These are phyloP conservation scores for Helostoma temminkii DNA, from an alignment of 2,797 vertebrate species.

Conservation along the genomic window DNA sequence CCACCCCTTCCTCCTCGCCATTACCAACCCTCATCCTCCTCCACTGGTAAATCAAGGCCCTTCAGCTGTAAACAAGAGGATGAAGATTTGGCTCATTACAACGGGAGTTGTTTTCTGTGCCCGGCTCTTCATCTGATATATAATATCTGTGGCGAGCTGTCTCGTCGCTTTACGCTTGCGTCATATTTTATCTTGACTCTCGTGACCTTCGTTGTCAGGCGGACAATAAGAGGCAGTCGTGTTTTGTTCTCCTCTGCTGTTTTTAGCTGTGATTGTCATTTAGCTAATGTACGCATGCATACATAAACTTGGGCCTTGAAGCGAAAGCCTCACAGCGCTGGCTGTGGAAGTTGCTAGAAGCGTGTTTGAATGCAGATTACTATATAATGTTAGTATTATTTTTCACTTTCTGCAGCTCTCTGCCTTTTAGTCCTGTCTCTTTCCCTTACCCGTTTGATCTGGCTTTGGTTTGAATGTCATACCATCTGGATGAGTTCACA, in stretches of 20 bases:
- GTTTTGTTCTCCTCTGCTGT: constrained; percentile 63
- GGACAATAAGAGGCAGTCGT: constrained; percentile 43
- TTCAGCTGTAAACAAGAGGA: constrained; percentile 72
- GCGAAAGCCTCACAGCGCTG: constrained; percentile 58
- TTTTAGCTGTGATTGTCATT: constrained; percentile 74
- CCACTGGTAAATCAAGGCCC: constrained; percentile 66
- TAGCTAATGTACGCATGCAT: constrained; percentile 75
- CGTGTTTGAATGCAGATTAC: constrained; percentile 88
- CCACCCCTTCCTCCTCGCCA: constrained; percentile 16
- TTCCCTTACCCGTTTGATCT: constrained; percentile 85
- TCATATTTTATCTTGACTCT: constrained; percentile 70
- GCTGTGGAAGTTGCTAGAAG: constrained; percentile 76
- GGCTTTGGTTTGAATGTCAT: constrained; percentile 89
- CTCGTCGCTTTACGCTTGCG: constrained; percentile 51
- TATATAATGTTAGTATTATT: constrained; percentile 86
- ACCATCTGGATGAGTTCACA: constrained; percentile 87
- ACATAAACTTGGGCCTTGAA: constrained; percentile 64
- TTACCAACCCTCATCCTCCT: constrained; percentile 49
- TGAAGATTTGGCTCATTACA: constrained; percentile 73
- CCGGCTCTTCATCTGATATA: constrained; percentile 59
- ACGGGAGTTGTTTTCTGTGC: constrained; percentile 54
- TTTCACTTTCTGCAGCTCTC: constrained; percentile 31
- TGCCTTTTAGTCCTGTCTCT: constrained; percentile 80
- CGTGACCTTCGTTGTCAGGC: constrained; percentile 73
- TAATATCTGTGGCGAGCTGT: constrained; percentile 68